phyloP scores from a whole-genome alignment of 2,113 vertebrate genomes.

The Catagonus wagneri region DNA sequence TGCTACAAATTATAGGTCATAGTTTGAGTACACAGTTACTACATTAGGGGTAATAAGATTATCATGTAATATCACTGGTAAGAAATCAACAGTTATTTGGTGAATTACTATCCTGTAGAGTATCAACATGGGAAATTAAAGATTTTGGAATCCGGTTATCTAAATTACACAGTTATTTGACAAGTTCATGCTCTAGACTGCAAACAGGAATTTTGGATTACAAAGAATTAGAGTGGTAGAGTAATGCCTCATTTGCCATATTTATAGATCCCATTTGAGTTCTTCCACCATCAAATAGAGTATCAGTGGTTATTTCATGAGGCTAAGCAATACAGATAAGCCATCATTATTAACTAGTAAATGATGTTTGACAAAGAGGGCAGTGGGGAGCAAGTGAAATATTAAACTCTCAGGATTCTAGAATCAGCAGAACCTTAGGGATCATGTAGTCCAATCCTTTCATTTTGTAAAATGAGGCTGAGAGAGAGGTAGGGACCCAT shows the following conservation, averaged over 20 bases:
- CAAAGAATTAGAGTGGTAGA: neutral
- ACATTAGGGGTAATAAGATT: neutral
- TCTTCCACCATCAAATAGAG: neutral
- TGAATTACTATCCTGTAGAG: neutral
- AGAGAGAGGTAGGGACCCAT: neutral
- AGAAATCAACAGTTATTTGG: constrained; percentile 11
- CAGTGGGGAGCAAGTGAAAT: neutral
- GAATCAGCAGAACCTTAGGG: neutral
- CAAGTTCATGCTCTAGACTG: neutral
- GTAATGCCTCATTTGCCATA: neutral
- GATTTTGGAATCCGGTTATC: constrained; percentile 9
- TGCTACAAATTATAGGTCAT: neutral
- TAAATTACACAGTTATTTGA: constrained; percentile 16
- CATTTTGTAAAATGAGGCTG: neutral
- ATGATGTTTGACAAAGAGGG: neutral
- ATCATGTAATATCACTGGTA: neutral
- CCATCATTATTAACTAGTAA: neutral
- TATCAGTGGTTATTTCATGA: neutral
- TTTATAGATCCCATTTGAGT: neutral
- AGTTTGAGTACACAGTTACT: neutral
- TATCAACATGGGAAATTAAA: neutral
- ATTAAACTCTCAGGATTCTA: neutral
- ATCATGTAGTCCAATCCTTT: constrained; percentile 5
- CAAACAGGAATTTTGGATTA: neutral
- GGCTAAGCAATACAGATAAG: neutral